These are phyloP conservation scores for Melitaea cinxia DNA, from an alignment of 1,140 invertebrate species.

Conservation along the genomic window DNA sequence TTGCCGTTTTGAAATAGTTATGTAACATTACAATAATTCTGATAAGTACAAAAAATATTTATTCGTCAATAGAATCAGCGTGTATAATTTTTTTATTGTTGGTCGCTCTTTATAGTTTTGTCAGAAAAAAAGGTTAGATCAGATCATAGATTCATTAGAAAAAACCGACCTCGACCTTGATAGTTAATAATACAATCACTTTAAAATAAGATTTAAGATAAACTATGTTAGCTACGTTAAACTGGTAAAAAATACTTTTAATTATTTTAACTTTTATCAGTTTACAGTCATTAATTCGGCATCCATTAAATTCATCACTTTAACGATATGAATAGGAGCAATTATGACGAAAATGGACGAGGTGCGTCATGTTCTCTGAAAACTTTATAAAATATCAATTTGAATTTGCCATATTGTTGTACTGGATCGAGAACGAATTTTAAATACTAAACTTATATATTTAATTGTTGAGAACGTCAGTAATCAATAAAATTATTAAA, in stretches of 20 bases:
- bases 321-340: conserved; percentile 13
- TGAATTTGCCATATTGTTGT: neutral
- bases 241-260: neutral
- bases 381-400: neutral
- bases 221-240: conserved; percentile 15
- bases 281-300: neutral
- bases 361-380: neutral
- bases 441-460: too few species aligned
- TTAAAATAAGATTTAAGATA: conserved; percentile 19
- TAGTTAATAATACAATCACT: conserved; percentile 29
- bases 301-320: conserved; percentile 5
- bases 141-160: conserved; percentile 8
- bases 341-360: neutral
- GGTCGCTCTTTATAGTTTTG: conserved; percentile 9
- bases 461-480: too few species aligned
- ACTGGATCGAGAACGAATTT: too few species aligned
- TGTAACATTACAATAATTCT: neutral
- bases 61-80: conserved; percentile 10
- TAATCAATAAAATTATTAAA: too few species aligned
- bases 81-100: conserved; percentile 6
- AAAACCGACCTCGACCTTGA: conserved; percentile 31
- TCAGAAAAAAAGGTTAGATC: conserved; percentile 20
- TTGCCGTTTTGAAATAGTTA: neutral
- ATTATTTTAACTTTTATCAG: neutral
- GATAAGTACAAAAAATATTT: conserved; percentile 10